Conservation (phyloP, 2,888 invertebrate species). For the Meliscaeva auricollis region DNA sequence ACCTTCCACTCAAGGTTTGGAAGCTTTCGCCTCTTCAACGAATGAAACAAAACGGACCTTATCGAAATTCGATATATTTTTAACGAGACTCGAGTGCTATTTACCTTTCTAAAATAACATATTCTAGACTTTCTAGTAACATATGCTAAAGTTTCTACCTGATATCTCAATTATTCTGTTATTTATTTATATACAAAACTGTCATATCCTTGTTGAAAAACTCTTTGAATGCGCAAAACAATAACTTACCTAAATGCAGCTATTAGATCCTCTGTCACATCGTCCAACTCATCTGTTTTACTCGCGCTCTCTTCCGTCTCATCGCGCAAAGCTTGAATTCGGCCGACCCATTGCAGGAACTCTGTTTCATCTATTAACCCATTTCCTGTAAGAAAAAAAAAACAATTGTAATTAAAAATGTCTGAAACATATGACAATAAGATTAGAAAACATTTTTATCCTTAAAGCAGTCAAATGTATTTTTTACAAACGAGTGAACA, state of each 20-base stretch:
- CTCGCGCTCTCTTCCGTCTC: conserved; percentile 85
- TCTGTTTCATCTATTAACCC: conserved; percentile 91
- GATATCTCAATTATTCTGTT: no score
- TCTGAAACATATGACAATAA: conserved; percentile 16
- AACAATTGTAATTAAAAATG: conserved; percentile 31
- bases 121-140: no score
- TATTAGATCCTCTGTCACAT: conserved; percentile 91
- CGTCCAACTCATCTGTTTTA: conserved; percentile 85
- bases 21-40: no score
- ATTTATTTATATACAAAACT: no score
- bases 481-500: background rate
- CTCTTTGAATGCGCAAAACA: no score
- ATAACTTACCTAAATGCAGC: conserved; percentile 90
- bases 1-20: no score
- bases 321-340: conserved; percentile 89
- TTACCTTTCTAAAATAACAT: no score
- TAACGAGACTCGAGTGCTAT: no score
- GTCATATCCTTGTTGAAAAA: no score
- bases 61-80: no score
- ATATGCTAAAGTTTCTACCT: no score
- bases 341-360: conserved; percentile 91
- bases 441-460: conserved; percentile 27
- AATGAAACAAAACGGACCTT: no score
- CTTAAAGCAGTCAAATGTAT: conserved; percentile 19
- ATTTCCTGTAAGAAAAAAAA: conserved; percentile 85